These are phyloP conservation scores for Subacronicta megacephala DNA, from an alignment of 2,888 invertebrate species.

Conservation along the genomic window DNA sequence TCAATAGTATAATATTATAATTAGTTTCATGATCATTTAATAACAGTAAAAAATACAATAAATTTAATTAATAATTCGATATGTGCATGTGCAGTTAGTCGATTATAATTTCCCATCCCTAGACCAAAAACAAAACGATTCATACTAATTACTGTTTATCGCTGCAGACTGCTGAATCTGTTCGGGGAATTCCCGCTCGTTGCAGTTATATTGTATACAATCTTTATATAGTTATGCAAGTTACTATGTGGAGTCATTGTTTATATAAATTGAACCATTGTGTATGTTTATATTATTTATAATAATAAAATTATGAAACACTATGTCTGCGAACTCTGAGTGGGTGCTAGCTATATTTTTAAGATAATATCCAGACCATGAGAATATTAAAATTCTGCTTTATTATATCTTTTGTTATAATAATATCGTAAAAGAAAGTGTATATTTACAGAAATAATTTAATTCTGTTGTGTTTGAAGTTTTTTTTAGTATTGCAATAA, in stretches of 20 bases:
- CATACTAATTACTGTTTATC: background rate
- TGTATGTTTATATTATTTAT: too few relatives aligned
- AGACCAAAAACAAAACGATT: conserved; percentile 1
- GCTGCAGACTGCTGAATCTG: background rate
- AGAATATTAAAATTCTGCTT: too few relatives aligned
- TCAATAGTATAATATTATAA: too few relatives aligned
- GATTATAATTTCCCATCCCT: conserved; percentile 39
- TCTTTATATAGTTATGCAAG: too few relatives aligned
- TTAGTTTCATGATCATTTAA: background rate
- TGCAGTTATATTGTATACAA: background rate
- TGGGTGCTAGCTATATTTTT: too few relatives aligned
- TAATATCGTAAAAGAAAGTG: too few relatives aligned
- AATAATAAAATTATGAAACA: background rate
- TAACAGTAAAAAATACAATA: background rate
- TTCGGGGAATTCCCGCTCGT: conserved; percentile 18
- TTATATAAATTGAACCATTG: too few relatives aligned
- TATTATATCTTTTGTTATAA: too few relatives aligned
- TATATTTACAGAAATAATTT: background rate
- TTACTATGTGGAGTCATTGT: too few relatives aligned
- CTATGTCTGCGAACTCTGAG: conserved; percentile 10
- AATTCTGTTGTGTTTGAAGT: background rate
- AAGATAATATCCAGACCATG: too few relatives aligned
- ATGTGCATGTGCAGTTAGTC: conserved; percentile 28
- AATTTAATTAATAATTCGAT: conserved; percentile 4
- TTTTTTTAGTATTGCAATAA: too few relatives aligned